A percentile compares a stretch with the other conserved stretches of the same genome.
These are phyloP conservation scores for Subacronicta megacephala DNA, from an alignment of 2,888 invertebrate genomes.

Conservation along the genomic window DNA sequence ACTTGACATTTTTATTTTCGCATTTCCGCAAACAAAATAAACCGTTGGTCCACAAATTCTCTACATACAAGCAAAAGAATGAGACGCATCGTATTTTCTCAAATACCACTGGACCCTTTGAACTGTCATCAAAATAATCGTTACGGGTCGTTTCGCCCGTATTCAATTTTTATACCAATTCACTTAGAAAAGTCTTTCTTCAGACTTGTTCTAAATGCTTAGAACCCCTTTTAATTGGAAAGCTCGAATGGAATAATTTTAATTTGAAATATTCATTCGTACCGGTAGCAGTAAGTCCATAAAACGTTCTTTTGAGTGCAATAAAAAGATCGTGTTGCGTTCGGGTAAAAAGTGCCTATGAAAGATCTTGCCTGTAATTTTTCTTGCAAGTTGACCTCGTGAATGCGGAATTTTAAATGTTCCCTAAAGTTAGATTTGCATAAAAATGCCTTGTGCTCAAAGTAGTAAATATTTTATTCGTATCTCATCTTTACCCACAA, in stretches of 20 bases:
- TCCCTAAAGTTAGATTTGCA: constrained; percentile 33
- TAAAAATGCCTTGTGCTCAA: constrained; percentile 32
- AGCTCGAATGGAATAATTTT: constrained; percentile 55
- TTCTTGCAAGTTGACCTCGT: constrained; percentile 46
- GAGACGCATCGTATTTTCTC: constrained; percentile 44
- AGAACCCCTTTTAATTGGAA: constrained; percentile 59
- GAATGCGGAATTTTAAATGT: constrained; percentile 46
- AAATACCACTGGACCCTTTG: constrained; percentile 53
- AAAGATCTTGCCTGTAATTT: constrained; percentile 45
- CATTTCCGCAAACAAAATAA: constrained; percentile 36
- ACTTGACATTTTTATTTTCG: constrained; percentile 33
- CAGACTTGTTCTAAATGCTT: constrained; percentile 39
- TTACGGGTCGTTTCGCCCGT: constrained; percentile 52
- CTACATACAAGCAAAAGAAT: constrained; percentile 42
- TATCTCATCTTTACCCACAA: constrained; percentile 29
- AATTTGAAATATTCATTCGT: constrained; percentile 54
- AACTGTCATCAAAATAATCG: constrained; percentile 61
- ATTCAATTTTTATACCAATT: constrained; percentile 59
- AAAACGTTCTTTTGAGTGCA: constrained; percentile 46
- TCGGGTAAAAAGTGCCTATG: constrained; percentile 30
- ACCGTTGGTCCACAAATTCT: constrained; percentile 30
- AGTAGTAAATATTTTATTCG: constrained; percentile 39
- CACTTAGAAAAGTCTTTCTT: constrained; percentile 48
- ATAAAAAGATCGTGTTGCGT: constrained; percentile 48
- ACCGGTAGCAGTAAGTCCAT: constrained; percentile 19